Conservation (phyloP, 2,888 invertebrate species). For the Scrobipalpa costella region DNA sequence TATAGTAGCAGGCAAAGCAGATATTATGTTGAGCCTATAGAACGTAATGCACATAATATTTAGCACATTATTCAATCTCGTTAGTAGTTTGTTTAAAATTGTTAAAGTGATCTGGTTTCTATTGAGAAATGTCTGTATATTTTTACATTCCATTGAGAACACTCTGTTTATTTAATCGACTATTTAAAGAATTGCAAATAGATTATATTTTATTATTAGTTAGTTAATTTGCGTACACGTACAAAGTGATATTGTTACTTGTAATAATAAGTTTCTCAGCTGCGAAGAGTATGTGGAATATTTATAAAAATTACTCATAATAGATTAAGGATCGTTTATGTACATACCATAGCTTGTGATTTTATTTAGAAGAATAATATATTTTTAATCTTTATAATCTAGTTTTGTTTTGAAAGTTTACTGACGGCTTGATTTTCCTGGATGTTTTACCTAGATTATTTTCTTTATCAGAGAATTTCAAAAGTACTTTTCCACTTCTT, state of each 20-base stretch:
- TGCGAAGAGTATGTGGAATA: not conserved
- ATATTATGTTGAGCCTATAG: no score
- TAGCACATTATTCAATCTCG: not conserved
- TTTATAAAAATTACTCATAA: not conserved
- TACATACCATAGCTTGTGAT: not conserved
- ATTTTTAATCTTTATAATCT: not conserved
- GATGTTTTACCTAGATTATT: not conserved
- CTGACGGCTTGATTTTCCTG: no score
- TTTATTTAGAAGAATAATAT: not conserved
- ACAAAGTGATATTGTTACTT: constrained; percentile 22
- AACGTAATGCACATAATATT: not conserved
- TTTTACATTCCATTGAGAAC: constrained; percentile 5
- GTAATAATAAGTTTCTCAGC: not conserved
- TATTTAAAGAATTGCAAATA: not conserved
- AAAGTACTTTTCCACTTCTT: no score
- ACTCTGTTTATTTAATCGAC: not conserved
- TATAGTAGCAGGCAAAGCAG: no score
- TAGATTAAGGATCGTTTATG: not conserved
- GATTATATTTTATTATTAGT: not conserved
- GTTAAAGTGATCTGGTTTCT: constrained; percentile 10
- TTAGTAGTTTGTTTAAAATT: not conserved
- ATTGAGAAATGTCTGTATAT: constrained; percentile 1
- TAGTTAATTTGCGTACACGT: constrained; percentile 2
- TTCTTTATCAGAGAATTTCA: no score
- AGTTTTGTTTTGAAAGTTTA: not conserved